Base-by-base conservation (phyloP, 2,888 invertebrate species). In the Dynastes maya region DNA sequence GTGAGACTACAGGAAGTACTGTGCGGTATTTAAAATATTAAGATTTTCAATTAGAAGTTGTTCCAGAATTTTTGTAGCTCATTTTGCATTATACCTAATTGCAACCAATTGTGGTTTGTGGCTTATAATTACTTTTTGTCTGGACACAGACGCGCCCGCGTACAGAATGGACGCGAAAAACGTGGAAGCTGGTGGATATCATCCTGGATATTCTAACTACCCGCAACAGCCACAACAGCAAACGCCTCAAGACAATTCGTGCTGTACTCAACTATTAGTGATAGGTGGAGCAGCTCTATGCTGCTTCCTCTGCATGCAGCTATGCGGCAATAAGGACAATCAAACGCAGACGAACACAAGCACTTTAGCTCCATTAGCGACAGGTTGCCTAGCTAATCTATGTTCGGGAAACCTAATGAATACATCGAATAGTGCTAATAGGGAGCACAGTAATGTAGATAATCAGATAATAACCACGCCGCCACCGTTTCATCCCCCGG, bases 121-220 rank as follows among this genome's bases (percentile, higher is more conserved):
- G 79, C 78, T 80, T 80, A 82, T 79, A 81, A 74, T 63, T 65
- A 40, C 61, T 74, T 40, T 83, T 79, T 82, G 55, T 58, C 77
- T 82, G 83, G 82, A 81, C 82, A 80, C 84, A 85, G 85, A 84
- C 80, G 80, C 82, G 75, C 82, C 84, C 78, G 80, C 81, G 78
- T 79, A 79, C 81, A 83, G 82, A 80, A 81, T 70, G 78, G 82
- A 80, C 76, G 80, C 80, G 76, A 79, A 80, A 61, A 80, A 75
- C n/a, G 83, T 82, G 27, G 81, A 80, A 76, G 81, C 83, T 40
- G 79, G 80, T 58, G 70, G 76, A 61, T 77, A 75, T 55, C 76
- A 55, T 37, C 32, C 32, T 2, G 78, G 70, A 74, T 68, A 68
- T 51, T 51, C 68, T 13, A 40, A 58, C 16, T 74, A 68, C 49